A percentile compares a stretch with the other conserved stretches of the same genome.
Evolutionary conservation across 2,888 invertebrate genomes (phyloP).

Genomic region (Pogonocherus hispidulus): DNA sequence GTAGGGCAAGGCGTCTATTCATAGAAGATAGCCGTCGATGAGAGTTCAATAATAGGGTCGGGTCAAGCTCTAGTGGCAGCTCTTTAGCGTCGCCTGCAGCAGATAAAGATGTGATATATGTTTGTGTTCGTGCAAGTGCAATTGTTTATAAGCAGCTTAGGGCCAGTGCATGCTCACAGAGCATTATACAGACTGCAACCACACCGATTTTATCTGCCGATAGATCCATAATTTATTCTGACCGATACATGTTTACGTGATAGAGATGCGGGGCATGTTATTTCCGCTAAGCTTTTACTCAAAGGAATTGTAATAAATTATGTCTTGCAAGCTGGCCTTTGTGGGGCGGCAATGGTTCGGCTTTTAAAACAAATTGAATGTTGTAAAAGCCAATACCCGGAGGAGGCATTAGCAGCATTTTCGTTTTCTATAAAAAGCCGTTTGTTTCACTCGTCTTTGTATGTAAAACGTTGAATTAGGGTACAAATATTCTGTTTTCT

Average conservation of each 20-base stretch:
- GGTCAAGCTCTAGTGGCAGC: slow-evolving; percentile 46
- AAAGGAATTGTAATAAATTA: slow-evolving; percentile 44
- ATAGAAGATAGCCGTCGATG: slow-evolving; percentile 47
- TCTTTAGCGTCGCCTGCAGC: slow-evolving; percentile 50
- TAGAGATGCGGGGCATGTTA: slow-evolving; percentile 40
- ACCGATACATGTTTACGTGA: slow-evolving; percentile 51
- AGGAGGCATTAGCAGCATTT: background rate
- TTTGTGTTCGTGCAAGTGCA: slow-evolving; percentile 49
- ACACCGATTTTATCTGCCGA: slow-evolving; percentile 44
- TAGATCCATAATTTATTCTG: slow-evolving; percentile 50
- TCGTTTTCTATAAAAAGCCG: background rate
- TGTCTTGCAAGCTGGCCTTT: slow-evolving; percentile 36
- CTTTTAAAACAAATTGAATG: slow-evolving; percentile 19
- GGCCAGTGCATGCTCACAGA: slow-evolving; percentile 47
- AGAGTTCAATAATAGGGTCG: slow-evolving; percentile 50
- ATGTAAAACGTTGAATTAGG: background rate
- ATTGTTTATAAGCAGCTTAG: slow-evolving; percentile 49
- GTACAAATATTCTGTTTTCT: no score
- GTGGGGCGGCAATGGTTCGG: slow-evolving; percentile 28
- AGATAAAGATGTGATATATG: slow-evolving; percentile 52
- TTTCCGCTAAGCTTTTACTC: slow-evolving; percentile 34
- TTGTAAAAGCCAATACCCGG: background rate
- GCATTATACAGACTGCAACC: slow-evolving; percentile 47
- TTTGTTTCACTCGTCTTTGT: background rate
- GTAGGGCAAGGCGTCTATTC: slow-evolving; percentile 23